Percentiles rank a stretch among this genome's conserved stretches.
phyloP scores from a whole-genome alignment of 2,888 invertebrate species.

The Nemoura dubitans region DNA sequence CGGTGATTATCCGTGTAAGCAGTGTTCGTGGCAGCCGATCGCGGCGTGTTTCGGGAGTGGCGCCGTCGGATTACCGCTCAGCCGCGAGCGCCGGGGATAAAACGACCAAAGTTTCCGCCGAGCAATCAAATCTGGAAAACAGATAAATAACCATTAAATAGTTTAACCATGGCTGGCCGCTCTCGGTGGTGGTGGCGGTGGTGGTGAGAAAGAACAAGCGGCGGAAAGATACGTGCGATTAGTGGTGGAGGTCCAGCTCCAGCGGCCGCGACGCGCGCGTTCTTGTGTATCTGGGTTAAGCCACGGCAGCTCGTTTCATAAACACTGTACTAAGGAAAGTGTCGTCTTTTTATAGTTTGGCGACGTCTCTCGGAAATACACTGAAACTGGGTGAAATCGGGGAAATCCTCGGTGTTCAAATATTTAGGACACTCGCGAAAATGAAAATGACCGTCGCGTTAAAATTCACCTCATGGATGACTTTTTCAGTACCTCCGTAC shows the following conservation, averaged over 20 bases:
- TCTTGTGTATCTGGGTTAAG: neutral
- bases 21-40: neutral
- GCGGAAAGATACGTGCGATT: neutral
- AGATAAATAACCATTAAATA: conserved; percentile 7
- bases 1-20: neutral
- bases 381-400: neutral
- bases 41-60: neutral
- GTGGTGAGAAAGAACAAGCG: neutral
- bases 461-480: neutral
- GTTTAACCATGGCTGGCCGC: neutral
- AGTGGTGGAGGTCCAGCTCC: neutral
- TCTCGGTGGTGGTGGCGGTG: neutral
- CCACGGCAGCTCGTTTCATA: neutral
- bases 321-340: neutral
- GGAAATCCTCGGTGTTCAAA: neutral
- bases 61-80: neutral
- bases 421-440: neutral
- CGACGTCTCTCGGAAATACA: neutral
- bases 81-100: neutral
- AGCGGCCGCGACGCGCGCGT: neutral
- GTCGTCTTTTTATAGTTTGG: neutral
- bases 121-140: conserved; percentile 4
- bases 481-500: neutral
- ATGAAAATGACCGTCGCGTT: conserved; percentile 3
- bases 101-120: neutral